A percentile compares a stretch with the other conserved stretches of the same genome.
Conservation (phyloP, 2,797 vertebrate species). For the Champsocephalus esox region DNA sequence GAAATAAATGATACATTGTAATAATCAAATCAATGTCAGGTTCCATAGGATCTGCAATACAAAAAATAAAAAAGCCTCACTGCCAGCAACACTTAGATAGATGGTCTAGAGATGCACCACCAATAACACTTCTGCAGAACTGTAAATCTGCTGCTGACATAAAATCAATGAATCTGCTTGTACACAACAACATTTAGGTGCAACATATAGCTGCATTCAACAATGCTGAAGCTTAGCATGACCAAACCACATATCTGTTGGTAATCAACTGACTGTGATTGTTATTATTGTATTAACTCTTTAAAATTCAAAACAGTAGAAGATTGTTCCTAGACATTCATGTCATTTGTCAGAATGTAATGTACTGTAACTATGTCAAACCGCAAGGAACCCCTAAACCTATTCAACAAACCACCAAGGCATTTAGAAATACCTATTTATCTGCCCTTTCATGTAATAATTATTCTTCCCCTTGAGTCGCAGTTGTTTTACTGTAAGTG, state of each 20-base stretch:
- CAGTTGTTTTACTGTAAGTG: neutral
- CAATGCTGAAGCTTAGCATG: conserved; percentile 15
- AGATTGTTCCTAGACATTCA: neutral
- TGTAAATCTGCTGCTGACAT: conserved; percentile 46
- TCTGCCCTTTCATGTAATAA: neutral
- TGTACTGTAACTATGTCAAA: neutral
- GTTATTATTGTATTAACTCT: neutral
- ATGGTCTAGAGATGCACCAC: neutral
- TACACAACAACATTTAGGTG: conserved; percentile 30
- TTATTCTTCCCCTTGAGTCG: neutral
- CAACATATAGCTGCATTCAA: conserved; percentile 37
- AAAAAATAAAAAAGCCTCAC: neutral
- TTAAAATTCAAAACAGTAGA: neutral
- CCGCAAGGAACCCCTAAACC: neutral
- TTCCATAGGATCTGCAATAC: neutral
- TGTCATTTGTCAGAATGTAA: neutral
- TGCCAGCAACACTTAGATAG: neutral
- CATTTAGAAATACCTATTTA: neutral
- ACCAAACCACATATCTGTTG: conserved; percentile 7
- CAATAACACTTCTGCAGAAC: conserved; percentile 20
- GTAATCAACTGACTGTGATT: conserved; percentile 4
- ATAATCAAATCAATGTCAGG: neutral
- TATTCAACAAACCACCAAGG: neutral
- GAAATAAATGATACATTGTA: neutral
- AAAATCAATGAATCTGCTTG: conserved; percentile 51